A percentile compares a stretch with the other conserved stretches of the same genome.
These are phyloP conservation scores for Scelioninae gen. 1 DNA, from an alignment of 2,888 invertebrate genomes.

Conservation along the genomic window DNA sequence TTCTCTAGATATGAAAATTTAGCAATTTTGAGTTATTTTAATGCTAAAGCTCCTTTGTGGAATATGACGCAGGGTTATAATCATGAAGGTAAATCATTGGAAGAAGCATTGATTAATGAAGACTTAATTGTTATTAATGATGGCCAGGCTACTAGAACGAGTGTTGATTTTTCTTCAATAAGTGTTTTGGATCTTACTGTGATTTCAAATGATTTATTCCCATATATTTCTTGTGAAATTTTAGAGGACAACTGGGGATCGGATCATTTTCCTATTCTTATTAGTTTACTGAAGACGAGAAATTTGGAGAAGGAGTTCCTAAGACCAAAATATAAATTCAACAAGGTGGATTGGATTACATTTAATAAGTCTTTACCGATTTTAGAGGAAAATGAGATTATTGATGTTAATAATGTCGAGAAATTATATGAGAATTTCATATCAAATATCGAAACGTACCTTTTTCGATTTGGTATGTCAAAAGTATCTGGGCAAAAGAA, in stretches of 20 bases:
- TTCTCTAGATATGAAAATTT: background rate
- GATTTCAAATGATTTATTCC: background rate
- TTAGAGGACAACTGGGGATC: conserved; percentile 10
- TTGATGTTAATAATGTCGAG: no score
- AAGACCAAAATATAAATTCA: conserved; percentile 1
- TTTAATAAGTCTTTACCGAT: background rate
- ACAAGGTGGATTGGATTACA: conserved; percentile 1
- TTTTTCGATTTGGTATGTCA: background rate
- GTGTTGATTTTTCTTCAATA: background rate
- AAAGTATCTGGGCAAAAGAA: background rate
- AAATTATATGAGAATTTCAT: no score
- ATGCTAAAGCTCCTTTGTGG: conserved; percentile 1
- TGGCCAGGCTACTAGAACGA: background rate
- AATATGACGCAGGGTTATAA: no score
- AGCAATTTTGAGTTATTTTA: conserved; percentile 6
- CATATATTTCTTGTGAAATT: conserved; percentile 2
- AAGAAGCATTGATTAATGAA: background rate
- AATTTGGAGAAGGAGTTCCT: background rate
- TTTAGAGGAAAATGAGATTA: no score
- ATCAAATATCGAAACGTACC: background rate
- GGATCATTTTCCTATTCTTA: conserved; percentile 21
- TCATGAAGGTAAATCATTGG: background rate
- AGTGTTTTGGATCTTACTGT: conserved; percentile 2
- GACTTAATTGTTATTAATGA: conserved; percentile 8
- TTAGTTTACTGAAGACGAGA: background rate